These are phyloP conservation scores for Diadophis punctatus DNA, from an alignment of 2,113 vertebrate genomes.

Conservation along the genomic window DNA sequence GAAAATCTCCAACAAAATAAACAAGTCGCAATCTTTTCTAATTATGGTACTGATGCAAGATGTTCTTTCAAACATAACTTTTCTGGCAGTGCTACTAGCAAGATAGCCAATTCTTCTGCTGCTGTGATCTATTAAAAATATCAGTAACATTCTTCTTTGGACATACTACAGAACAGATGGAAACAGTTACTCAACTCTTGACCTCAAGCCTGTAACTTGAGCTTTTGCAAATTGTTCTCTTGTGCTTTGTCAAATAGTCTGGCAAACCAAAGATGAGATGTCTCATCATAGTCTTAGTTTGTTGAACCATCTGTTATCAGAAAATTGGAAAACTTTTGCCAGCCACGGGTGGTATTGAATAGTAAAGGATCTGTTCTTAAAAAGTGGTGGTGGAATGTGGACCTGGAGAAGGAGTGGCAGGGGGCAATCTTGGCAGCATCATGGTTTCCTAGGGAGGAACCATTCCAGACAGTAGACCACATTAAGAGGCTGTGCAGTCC, in stretches of 20 bases:
- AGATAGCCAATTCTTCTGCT: background rate
- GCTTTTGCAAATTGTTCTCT: conserved; percentile 1
- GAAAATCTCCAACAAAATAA: background rate
- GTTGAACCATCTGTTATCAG: conserved; percentile 5
- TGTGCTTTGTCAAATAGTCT: background rate
- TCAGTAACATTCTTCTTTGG: background rate
- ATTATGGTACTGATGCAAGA: background rate
- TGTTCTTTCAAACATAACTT: background rate
- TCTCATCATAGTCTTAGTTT: conserved; percentile 15
- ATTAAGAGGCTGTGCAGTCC: background rate
- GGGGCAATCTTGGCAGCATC: background rate
- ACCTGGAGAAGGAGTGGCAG: background rate
- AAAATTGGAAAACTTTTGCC: background rate
- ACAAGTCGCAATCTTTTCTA: background rate
- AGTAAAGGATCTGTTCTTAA: background rate
- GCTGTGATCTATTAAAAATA: background rate
- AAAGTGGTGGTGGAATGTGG: background rate
- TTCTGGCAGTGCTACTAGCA: background rate
- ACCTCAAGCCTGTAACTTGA: conserved; percentile 9
- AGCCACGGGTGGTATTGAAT: background rate
- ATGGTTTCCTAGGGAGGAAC: background rate
- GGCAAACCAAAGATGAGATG: background rate
- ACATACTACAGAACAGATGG: conserved; percentile 1
- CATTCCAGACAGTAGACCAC: background rate
- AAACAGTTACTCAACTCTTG: conserved; percentile 8